Conservation (phyloP, 2,888 invertebrate species). For the Drosophila suboccidentalis region DNA sequence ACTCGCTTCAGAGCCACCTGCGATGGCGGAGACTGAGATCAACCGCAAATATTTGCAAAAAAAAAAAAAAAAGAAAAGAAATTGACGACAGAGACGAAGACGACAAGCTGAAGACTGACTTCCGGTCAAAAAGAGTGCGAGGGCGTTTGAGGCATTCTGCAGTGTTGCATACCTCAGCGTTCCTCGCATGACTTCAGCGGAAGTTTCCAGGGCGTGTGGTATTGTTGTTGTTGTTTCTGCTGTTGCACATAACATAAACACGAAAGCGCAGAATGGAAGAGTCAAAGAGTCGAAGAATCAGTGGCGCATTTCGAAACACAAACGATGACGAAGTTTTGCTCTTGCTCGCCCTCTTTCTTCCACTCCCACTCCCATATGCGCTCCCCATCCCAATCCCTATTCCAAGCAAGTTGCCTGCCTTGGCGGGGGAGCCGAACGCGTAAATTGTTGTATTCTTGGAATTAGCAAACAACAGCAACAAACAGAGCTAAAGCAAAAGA, state of each 20-base stretch:
- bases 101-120: conserved; percentile 54
- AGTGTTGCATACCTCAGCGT: conserved; percentile 64
- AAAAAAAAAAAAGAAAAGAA: conserved; percentile 24
- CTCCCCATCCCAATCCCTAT: not conserved
- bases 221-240: conserved; percentile 10
- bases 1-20: conserved; percentile 48
- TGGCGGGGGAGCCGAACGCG: conserved; percentile 73
- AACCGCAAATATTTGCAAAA: conserved; percentile 70
- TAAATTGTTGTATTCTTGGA: conserved; percentile 80
- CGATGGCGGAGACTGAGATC: conserved; percentile 43
- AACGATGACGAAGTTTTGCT: conserved; percentile 42
- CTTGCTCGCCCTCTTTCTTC: not conserved
- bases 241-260: conserved; percentile 54
- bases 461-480: conserved; percentile 69
- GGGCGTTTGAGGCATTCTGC: conserved; percentile 40
- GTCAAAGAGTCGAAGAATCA: conserved; percentile 57
- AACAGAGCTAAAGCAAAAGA: conserved; percentile 29
- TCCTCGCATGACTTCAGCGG: conserved; percentile 58
- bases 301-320: conserved; percentile 69
- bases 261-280: conserved; percentile 37
- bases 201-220: conserved; percentile 64
- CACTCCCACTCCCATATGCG: not conserved
- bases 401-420: conserved; percentile 41
- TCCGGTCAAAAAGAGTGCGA: conserved; percentile 76
- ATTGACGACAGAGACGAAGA: conserved; percentile 63